Evolutionary conservation across 2,888 invertebrate genomes (phyloP), one percentile per base, ranked within the genome.

Genomic region (Tetranychus piercei): DNA sequence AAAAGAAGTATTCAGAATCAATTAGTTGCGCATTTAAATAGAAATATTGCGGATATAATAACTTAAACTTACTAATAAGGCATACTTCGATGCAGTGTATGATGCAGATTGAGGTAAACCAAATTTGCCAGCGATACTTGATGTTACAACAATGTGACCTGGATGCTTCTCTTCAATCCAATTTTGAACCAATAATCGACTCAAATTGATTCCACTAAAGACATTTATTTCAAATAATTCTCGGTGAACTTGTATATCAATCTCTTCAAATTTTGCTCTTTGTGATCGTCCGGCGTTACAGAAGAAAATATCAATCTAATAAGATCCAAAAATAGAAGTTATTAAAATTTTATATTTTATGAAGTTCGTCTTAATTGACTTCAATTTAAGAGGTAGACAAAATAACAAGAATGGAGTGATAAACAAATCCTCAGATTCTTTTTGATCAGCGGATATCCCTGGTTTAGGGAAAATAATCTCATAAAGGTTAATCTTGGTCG

Each of bases 201-300:
- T 87, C 73, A 92, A 83, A 78, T 88, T 87, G 1, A 92, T 81
- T 7, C 87, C 85, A 0, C 88, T 86, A 77, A 92, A 88, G 0
- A 91, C 89, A 81, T 92, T 91, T 74, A 91, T 81, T 45, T 91
- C 88, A 80, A 92, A 89, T 79, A 91, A 83, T 76, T 89, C 86
- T 72, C 84, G 85, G 81, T 92, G 91, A 0, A 92, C 90, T 71
- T 84, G 82, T 1, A 89, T 76, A 1, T 88, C 87, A 70, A 88
- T 89, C 1, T 87, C 84, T 77, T 88, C 87, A 88, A 89, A 91
- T 22, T 81, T 79, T 0, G 89, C 89, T 77, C 91, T 84, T 81
- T 92, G 91, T 15, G 89, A 88, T 74, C 90, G 83, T 0, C 91
- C 92, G 0, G 91, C 91, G 83, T 92, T 92, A 81, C 90, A 90